These are phyloP conservation scores for Alfaro cultratus DNA, from an alignment of 2,797 vertebrate species.

Conservation along the genomic window DNA sequence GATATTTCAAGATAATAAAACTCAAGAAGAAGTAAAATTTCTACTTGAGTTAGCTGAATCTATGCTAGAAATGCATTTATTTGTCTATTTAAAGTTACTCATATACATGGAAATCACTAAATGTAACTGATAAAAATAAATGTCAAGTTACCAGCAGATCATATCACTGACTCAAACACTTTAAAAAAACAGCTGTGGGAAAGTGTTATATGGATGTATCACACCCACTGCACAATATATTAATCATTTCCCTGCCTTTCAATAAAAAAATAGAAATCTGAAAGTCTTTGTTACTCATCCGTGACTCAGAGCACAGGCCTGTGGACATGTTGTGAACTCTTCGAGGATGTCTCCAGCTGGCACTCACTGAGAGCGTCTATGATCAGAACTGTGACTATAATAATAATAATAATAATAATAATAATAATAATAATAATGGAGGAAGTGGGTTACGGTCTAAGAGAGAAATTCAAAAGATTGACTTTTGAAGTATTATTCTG, in stretches of 20 bases:
- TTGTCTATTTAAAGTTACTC: not conserved
- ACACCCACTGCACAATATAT: conserved; percentile 8
- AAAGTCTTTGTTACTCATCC: not conserved
- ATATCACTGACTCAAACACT: conserved; percentile 3
- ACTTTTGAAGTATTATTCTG: not conserved
- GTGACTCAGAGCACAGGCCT: conserved; percentile 7
- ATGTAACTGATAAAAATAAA: not conserved
- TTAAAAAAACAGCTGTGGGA: not conserved
- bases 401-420: too few species aligned
- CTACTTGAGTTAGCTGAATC: too few species aligned
- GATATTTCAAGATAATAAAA: not conserved
- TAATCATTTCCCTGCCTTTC: conserved; percentile 7
- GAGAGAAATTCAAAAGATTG: too few species aligned
- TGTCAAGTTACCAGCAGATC: not conserved
- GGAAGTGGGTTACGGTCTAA: too few species aligned
- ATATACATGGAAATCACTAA: not conserved
- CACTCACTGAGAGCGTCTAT: too few species aligned
- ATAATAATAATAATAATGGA: too few species aligned
- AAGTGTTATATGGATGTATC: conserved; percentile 2
- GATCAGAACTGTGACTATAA: too few species aligned
- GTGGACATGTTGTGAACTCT: conserved; percentile 13
- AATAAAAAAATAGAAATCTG: conserved; percentile 10
- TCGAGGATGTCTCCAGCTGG: too few species aligned
- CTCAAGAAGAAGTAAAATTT: not conserved
- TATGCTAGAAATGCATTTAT: not conserved